Evolutionary conservation across 2,888 invertebrate genomes (phyloP).

Genomic region (Escarpia spicata): DNA sequence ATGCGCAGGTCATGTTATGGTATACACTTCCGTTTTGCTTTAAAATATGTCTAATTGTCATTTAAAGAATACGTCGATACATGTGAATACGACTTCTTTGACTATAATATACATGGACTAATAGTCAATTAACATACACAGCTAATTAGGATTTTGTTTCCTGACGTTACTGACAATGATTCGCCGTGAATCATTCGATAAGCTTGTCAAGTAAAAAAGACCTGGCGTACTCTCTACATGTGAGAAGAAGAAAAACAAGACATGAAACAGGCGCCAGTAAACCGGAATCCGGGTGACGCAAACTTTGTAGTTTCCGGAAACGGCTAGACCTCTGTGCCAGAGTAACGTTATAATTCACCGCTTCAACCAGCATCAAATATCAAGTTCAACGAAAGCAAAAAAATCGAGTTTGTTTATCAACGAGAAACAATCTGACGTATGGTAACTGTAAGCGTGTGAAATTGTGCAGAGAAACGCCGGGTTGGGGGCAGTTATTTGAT

Average conservation of each 20-base stretch:
- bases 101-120: no score
- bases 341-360: background rate
- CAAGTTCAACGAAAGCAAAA: conserved; percentile 8
- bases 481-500: background rate
- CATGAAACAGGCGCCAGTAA: background rate
- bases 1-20: no score
- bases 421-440: background rate
- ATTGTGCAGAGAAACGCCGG: background rate
- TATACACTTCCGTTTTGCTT: no score
- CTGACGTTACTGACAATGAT: background rate
- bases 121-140: background rate
- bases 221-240: no score
- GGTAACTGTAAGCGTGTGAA: conserved; percentile 5
- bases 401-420: background rate
- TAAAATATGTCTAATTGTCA: no score
- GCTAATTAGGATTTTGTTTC: background rate
- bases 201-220: background rate
- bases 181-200: conserved; percentile 16
- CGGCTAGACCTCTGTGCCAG: background rate
- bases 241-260: no score
- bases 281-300: conserved; percentile 1
- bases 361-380: background rate
- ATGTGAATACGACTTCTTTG: no score
- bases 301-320: conserved; percentile 13
- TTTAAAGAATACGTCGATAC: no score